Evolutionary conservation across 2,797 vertebrate species (phyloP).

Genomic region (Hipposideros larvatus): DNA sequence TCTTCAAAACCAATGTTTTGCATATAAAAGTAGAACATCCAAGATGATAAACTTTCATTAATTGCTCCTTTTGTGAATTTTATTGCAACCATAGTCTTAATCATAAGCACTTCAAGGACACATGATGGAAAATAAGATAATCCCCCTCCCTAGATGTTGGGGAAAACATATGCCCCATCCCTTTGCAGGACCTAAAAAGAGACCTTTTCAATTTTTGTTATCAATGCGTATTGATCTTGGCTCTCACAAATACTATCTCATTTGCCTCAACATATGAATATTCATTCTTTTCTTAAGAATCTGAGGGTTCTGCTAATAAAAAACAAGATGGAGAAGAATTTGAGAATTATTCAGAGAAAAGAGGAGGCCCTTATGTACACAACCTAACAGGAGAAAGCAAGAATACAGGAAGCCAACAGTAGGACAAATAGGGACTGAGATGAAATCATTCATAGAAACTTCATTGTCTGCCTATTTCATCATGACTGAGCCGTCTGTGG

Average conservation of each 20-base stretch:
- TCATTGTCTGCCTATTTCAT: neutral
- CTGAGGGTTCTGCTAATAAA: neutral
- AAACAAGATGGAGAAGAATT: neutral
- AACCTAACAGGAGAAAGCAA: neutral
- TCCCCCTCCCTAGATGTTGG: neutral
- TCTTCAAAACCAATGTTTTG: neutral
- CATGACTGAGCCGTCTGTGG: neutral
- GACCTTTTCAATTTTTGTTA: neutral
- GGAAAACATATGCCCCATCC: neutral
- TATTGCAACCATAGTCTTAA: neutral
- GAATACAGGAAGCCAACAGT: neutral
- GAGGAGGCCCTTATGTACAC: neutral
- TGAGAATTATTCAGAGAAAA: neutral
- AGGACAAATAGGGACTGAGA: neutral
- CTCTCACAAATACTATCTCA: neutral
- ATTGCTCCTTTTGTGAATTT: neutral
- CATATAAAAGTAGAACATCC: neutral
- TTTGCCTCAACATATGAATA: neutral
- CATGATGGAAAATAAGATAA: neutral
- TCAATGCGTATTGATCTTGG: neutral
- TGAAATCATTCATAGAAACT: neutral
- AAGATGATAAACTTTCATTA: neutral
- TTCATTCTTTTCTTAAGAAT: conserved; percentile 16
- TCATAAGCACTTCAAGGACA: neutral
- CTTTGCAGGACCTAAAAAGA: neutral